phyloP scores from a whole-genome alignment of 2,113 vertebrate genomes.

The Odocoileus hemionus region DNA sequence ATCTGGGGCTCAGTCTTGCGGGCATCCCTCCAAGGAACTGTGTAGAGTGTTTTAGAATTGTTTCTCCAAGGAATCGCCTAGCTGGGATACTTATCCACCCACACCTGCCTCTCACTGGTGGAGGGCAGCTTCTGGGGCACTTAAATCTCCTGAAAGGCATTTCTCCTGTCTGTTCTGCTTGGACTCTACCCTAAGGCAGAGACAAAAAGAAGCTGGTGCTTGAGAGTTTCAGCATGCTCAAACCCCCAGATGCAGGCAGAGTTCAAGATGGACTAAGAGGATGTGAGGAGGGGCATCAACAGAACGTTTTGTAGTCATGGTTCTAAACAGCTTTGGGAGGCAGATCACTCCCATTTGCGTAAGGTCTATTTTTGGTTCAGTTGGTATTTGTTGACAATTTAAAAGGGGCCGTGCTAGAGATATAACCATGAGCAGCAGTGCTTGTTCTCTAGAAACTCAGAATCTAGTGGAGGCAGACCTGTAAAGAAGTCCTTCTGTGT shows the following conservation, averaged over 20 bases:
- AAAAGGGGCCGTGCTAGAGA: neutral
- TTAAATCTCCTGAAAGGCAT: neutral
- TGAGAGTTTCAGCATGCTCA: neutral
- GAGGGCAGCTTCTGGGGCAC: neutral
- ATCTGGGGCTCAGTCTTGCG: neutral
- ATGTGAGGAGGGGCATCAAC: neutral
- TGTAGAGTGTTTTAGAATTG: neutral
- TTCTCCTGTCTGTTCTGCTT: neutral
- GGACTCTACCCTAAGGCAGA: neutral
- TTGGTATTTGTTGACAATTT: neutral
- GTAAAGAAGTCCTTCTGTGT: neutral
- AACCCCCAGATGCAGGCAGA: neutral
- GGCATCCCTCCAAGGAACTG: neutral
- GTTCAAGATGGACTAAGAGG: neutral
- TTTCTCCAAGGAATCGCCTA: neutral
- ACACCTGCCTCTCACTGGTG: neutral
- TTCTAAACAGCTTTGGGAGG: neutral
- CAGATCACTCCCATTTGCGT: neutral
- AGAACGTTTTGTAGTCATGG: neutral
- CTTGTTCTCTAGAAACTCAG: neutral
- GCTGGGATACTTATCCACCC: neutral
- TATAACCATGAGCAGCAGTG: neutral
- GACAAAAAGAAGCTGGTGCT: neutral
- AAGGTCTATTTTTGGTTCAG: neutral
- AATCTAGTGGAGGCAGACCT: neutral